These are phyloP conservation scores for Scleropages formosus DNA, from an alignment of 2,797 vertebrate genomes.

Conservation along the genomic window DNA sequence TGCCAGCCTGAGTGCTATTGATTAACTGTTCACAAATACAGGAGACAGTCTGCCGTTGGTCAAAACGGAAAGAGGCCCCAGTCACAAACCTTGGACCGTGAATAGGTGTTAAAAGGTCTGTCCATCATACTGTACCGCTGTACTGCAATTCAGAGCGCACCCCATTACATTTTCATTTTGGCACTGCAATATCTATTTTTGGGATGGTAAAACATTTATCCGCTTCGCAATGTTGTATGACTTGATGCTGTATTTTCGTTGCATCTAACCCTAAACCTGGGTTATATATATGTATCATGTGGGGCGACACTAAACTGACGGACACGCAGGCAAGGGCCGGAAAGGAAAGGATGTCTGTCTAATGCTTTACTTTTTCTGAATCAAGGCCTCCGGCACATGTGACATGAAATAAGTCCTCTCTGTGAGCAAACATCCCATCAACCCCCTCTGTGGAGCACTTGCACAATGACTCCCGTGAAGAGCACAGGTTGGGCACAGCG, in stretches of 20 bases:
- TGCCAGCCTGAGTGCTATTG: slow-evolving; percentile 19
- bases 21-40: slow-evolving; percentile 12
- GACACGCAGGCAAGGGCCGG: too few relatives aligned
- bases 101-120: background rate
- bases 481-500: too few relatives aligned
- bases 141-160: background rate
- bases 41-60: slow-evolving; percentile 7
- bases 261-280: too few relatives aligned
- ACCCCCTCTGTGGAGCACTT: too few relatives aligned
- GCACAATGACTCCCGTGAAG: too few relatives aligned
- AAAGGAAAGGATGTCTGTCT: too few relatives aligned
- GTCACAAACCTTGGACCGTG: background rate
- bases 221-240: background rate
- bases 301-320: too few relatives aligned
- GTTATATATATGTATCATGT: too few relatives aligned
- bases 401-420: background rate
- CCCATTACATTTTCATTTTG: background rate
- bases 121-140: background rate
- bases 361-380: background rate
- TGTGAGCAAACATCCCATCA: background rate
- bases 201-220: background rate
- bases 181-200: background rate
- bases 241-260: background rate
- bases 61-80: background rate
- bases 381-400: background rate